A percentile compares a stretch with the other conserved stretches of the same genome.
These are phyloP conservation scores for Hymenopus coronatus DNA, from an alignment of 2,888 invertebrate species.

Conservation along the genomic window DNA sequence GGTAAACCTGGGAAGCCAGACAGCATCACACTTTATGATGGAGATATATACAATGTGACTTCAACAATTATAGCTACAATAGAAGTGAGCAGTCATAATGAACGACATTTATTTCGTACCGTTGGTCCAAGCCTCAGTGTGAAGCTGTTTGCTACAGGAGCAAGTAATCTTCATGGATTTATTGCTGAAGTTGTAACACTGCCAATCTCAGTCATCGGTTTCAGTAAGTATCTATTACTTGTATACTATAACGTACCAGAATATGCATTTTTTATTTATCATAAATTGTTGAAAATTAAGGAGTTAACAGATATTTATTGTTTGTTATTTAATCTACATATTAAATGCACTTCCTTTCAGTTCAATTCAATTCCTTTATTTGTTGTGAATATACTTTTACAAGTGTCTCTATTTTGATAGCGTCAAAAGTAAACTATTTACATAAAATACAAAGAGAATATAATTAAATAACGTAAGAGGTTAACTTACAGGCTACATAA, in stretches of 20 bases:
- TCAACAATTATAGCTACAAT: constrained; percentile 61
- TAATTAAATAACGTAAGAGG: no score
- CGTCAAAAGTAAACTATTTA: no score
- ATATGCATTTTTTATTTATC: neutral
- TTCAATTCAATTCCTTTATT: no score
- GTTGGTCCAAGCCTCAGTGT: constrained; percentile 80
- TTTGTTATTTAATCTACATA: no score
- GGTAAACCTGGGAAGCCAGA: constrained; percentile 78
- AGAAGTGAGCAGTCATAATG: constrained; percentile 66
- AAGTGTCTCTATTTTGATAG: no score
- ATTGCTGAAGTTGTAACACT: constrained; percentile 95
- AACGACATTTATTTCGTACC: constrained; percentile 73
- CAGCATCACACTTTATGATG: constrained; percentile 83
- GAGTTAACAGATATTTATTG: no score
- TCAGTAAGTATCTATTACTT: constrained; percentile 64
- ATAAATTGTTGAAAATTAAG: neutral
- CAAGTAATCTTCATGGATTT: constrained; percentile 91
- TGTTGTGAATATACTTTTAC: no score
- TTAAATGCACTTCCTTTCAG: no score
- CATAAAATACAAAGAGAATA: no score
- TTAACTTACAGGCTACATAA: no score
- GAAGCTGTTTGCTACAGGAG: constrained; percentile 91
- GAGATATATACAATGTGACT: constrained; percentile 85
- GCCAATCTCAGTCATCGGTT: constrained; percentile 87
- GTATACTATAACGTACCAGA: neutral